These are phyloP conservation scores for Pseudochirops cupreus DNA, from an alignment of 2,797 vertebrate genomes.

Conservation along the genomic window DNA sequence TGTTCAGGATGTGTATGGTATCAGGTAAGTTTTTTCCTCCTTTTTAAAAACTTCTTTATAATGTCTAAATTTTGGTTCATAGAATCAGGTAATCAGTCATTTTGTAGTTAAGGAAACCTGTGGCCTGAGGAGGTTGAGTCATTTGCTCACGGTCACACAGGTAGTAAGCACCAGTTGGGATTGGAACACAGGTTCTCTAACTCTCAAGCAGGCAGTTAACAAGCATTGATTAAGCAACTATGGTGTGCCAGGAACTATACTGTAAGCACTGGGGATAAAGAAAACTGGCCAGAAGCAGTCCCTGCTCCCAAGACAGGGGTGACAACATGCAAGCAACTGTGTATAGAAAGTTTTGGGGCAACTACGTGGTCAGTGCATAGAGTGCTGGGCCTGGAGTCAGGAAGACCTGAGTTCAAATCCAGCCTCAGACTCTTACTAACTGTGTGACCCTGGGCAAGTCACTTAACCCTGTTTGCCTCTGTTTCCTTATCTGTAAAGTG, in stretches of 20 bases:
- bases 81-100: background rate
- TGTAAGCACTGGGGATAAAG: background rate
- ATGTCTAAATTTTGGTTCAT: background rate
- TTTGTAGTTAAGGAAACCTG: background rate
- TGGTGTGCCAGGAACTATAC: background rate
- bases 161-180: background rate
- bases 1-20: conserved; percentile 84
- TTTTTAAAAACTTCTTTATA: background rate
- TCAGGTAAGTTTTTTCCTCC: conserved; percentile 82
- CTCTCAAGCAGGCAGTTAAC: background rate
- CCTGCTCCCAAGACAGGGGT: background rate
- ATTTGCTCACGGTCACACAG: background rate
- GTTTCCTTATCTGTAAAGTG: background rate
- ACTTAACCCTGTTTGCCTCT: background rate
- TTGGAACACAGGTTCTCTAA: background rate
- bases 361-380: background rate
- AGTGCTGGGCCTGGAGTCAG: background rate
- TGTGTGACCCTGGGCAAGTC: background rate
- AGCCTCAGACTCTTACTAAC: background rate
- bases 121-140: background rate
- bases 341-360: background rate
- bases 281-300: background rate
- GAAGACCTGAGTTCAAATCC: background rate
- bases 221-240: background rate
- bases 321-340: background rate